Evolutionary conservation across 2,113 vertebrate species (phyloP).

Genomic region (Elgaria multicarinata): DNA sequence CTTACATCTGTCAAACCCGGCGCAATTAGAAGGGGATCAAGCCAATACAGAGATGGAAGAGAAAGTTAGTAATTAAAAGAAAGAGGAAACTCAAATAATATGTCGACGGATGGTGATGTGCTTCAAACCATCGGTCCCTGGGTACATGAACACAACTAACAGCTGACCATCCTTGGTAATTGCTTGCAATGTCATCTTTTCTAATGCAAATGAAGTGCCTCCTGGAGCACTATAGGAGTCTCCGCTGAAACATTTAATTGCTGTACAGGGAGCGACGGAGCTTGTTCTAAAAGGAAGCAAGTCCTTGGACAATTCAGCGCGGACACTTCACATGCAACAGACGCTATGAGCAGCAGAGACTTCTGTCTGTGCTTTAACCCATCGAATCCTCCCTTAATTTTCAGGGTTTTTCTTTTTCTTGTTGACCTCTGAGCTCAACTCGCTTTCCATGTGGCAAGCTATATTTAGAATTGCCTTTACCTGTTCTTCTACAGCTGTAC

Average conservation of each 20-base stretch:
- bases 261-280: constrained; percentile 60
- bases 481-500: neutral
- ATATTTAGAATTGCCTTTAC: constrained; percentile 44
- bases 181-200: constrained; percentile 71
- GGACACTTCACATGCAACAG: constrained; percentile 47
- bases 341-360: constrained; percentile 42
- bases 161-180: constrained; percentile 65
- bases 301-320: constrained; percentile 36
- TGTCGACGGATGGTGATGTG: constrained; percentile 17
- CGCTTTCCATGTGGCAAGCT: constrained; percentile 37
- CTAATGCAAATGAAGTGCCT: constrained; percentile 81
- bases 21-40: neutral
- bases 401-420: constrained; percentile 44
- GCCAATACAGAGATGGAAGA: neutral
- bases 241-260: constrained; percentile 68
- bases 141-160: neutral
- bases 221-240: constrained; percentile 63
- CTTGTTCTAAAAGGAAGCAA: constrained; percentile 53
- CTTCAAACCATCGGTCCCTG: constrained; percentile 1
- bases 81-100: neutral
- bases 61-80: neutral
- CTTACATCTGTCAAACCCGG: neutral
- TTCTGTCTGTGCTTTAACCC: neutral
- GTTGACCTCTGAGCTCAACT: constrained; percentile 56
- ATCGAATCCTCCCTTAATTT: constrained; percentile 47